Conservation (phyloP, 2,797 vertebrate genomes). For the Phrynocephalus forsythii region DNA sequence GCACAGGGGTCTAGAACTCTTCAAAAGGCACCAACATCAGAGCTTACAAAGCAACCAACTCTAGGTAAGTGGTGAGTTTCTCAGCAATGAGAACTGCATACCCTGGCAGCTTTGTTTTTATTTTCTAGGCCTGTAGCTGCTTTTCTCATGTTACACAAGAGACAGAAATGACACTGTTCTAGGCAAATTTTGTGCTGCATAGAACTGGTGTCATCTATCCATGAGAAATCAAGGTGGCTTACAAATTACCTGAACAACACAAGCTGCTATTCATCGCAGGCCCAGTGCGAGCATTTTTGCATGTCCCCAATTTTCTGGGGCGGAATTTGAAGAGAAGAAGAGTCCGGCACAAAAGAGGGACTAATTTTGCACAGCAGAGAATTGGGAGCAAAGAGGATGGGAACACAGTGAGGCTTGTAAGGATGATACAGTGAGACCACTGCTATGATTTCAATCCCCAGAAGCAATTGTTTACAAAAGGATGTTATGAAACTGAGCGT, state of each 20-base stretch:
- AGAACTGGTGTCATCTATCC: slow-evolving; percentile 79
- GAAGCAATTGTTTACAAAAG: slow-evolving; percentile 52
- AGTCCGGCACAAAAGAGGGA: slow-evolving; percentile 57
- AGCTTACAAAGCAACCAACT: slow-evolving; percentile 56
- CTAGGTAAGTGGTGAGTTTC: slow-evolving; percentile 12
- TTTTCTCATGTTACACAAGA: slow-evolving; percentile 76
- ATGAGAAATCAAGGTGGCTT: slow-evolving; percentile 78
- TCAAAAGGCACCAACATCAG: slow-evolving; percentile 26
- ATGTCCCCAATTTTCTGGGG: slow-evolving; percentile 51
- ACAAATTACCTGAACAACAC: slow-evolving; percentile 69
- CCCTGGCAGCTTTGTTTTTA: slow-evolving; percentile 63
- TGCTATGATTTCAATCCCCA: slow-evolving; percentile 44
- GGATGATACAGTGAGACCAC: slow-evolving; percentile 44
- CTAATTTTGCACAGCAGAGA: slow-evolving; percentile 52
- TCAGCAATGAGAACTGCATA: slow-evolving; percentile 29
- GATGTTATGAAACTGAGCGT: slow-evolving; percentile 50
- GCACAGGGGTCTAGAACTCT: slow-evolving; percentile 18
- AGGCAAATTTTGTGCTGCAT: slow-evolving; percentile 54
- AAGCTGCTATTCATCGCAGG: slow-evolving; percentile 74
- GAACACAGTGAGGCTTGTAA: slow-evolving; percentile 64
- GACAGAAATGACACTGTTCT: slow-evolving; percentile 82
- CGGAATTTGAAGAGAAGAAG: slow-evolving; percentile 38
- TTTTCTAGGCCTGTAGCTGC: slow-evolving; percentile 36
- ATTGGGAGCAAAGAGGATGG: slow-evolving; percentile 47
- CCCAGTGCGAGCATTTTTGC: slow-evolving; percentile 66